These are phyloP conservation scores for Danio choprae DNA, from an alignment of 2,797 vertebrate species.

Conservation along the genomic window DNA sequence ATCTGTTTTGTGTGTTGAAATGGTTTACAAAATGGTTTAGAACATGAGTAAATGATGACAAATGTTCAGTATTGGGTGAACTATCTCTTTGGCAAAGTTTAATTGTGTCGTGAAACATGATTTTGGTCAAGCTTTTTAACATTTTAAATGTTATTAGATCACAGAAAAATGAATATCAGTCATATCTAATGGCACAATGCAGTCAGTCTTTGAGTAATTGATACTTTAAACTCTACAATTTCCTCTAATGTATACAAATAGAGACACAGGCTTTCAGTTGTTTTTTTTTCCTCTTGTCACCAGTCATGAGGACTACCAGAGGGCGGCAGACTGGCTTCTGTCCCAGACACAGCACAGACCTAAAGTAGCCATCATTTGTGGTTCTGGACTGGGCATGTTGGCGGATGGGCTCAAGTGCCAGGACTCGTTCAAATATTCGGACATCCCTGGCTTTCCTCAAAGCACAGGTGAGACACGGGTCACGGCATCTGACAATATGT, in stretches of 20 bases:
- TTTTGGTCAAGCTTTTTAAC: background rate
- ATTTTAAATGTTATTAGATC: background rate
- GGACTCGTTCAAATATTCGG: constrained; percentile 77
- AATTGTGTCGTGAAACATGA: background rate
- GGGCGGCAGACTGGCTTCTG: constrained; percentile 81
- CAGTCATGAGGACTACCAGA: constrained; percentile 82
- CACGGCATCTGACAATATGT: background rate
- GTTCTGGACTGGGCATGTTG: constrained; percentile 82
- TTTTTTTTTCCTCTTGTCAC: background rate
- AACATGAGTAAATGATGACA: too few relatives aligned
- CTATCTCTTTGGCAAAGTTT: background rate
- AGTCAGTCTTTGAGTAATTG: background rate
- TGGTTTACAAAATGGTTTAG: too few relatives aligned
- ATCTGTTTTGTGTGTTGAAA: too few relatives aligned
- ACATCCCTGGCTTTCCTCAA: constrained; percentile 85
- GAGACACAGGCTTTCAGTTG: background rate
- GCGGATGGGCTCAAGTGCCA: constrained; percentile 78
- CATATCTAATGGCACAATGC: background rate
- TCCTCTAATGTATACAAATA: background rate
- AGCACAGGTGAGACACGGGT: constrained; percentile 78
- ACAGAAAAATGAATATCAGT: background rate
- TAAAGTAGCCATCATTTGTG: constrained; percentile 84
- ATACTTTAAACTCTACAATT: background rate
- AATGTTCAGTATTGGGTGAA: too few relatives aligned
- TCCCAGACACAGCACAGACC: constrained; percentile 80